These are phyloP conservation scores for Sitta carolinensis DNA, from an alignment of 2,797 vertebrate species.

Conservation along the genomic window DNA sequence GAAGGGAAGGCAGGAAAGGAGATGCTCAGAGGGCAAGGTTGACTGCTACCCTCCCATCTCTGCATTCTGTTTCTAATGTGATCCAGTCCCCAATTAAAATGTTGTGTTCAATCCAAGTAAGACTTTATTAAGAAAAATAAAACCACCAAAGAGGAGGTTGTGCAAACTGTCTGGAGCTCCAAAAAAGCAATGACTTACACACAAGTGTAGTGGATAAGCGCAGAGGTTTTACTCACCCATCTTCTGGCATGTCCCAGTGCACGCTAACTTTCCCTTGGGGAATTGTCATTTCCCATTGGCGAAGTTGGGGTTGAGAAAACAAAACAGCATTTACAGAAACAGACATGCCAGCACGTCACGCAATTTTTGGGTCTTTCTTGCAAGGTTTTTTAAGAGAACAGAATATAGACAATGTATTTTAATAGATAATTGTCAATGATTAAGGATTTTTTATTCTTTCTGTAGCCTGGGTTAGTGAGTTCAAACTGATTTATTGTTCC, in stretches of 20 bases:
- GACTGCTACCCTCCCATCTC: not conserved
- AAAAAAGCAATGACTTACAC: constrained; percentile 8
- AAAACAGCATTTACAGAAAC: constrained; percentile 19
- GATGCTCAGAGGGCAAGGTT: not conserved
- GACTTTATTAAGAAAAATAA: constrained; percentile 36
- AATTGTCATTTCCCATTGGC: not conserved
- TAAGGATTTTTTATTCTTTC: not conserved
- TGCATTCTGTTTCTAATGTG: not conserved
- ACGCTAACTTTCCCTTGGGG: not conserved
- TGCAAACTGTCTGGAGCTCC: constrained; percentile 33
- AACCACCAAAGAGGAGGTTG: constrained; percentile 3
- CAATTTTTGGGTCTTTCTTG: not conserved
- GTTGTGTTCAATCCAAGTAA: not conserved
- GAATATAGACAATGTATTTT: not conserved
- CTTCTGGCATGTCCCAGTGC: not conserved
- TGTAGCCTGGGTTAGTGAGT: not conserved
- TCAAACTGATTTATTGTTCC: not conserved
- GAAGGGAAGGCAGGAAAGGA: not conserved
- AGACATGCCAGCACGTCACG: not conserved
- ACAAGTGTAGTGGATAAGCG: not conserved
- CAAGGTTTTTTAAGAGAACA: not conserved
- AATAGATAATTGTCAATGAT: not conserved
- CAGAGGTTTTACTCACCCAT: constrained; percentile 37
- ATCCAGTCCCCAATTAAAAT: not conserved
- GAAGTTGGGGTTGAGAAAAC: not conserved